Evolutionary conservation across 2,888 invertebrate species (phyloP).

Genomic region (Latheticus oryzae): DNA sequence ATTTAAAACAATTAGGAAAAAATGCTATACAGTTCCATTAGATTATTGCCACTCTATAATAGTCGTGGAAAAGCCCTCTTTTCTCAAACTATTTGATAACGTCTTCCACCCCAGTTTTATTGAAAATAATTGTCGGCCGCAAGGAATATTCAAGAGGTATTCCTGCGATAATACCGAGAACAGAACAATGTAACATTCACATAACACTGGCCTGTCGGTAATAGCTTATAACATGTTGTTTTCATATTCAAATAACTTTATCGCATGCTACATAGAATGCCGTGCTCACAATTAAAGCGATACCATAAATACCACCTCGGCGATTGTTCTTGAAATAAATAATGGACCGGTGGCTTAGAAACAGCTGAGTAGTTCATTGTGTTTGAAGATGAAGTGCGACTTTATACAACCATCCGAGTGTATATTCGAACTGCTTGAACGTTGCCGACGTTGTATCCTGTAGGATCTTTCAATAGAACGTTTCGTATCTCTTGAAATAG

Average conservation of each 20-base stretch:
- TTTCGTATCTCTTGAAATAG: conserved; percentile 22
- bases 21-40: too few relatives aligned
- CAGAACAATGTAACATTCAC: conserved; percentile 30
- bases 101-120: too few relatives aligned
- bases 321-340: conserved; percentile 45
- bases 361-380: conserved; percentile 47
- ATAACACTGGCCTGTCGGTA: conserved; percentile 36
- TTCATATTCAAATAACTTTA: conserved; percentile 45
- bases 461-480: conserved; percentile 8
- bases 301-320: conserved; percentile 40
- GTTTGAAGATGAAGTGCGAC: conserved; percentile 39
- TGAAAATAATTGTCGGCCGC: too few relatives aligned
- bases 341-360: conserved; percentile 44
- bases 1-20: too few relatives aligned
- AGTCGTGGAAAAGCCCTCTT: too few relatives aligned
- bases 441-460: too few relatives aligned
- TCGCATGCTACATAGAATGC: conserved; percentile 37
- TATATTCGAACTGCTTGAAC: conserved; percentile 18
- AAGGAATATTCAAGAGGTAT: too few relatives aligned
- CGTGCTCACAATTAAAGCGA: conserved; percentile 41
- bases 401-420: conserved; percentile 35
- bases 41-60: too few relatives aligned
- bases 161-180: too few relatives aligned
- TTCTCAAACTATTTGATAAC: too few relatives aligned
- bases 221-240: conserved; percentile 38